These are phyloP conservation scores for Drepana falcataria DNA, from an alignment of 2,888 invertebrate species.

Conservation along the genomic window DNA sequence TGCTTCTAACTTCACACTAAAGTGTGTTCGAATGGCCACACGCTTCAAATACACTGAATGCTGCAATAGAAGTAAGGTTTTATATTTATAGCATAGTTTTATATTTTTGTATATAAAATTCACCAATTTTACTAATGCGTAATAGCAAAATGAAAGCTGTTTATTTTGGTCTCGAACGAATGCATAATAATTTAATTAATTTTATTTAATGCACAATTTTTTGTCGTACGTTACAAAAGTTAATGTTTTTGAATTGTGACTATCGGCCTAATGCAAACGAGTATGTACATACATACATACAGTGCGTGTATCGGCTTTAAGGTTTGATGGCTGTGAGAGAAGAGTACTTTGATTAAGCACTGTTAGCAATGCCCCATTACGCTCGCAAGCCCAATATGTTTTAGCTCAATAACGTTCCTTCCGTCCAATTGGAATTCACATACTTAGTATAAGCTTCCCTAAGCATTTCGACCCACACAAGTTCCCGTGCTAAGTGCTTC, in stretches of 20 bases:
- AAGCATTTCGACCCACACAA: slow-evolving; percentile 43
- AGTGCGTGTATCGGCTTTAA: slow-evolving; percentile 34
- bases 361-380: slow-evolving; percentile 40
- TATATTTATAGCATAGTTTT: neutral
- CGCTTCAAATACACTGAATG: neutral
- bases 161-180: neutral
- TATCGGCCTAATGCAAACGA: slow-evolving; percentile 31
- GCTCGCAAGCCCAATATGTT: slow-evolving; percentile 29
- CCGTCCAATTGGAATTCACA: slow-evolving; percentile 70
- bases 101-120: neutral
- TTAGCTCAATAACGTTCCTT: slow-evolving; percentile 70
- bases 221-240: neutral
- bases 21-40: neutral
- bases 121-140: neutral
- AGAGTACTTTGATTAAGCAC: slow-evolving; percentile 19
- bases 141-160: neutral
- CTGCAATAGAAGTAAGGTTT: neutral
- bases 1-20: slow-evolving; percentile 22
- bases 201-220: neutral
- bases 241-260: neutral
- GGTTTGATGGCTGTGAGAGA: slow-evolving; percentile 45
- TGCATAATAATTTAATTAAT: neutral
- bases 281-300: slow-evolving; percentile 16
- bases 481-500: slow-evolving; percentile 11
- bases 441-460: slow-evolving; percentile 53